phyloP scores from a whole-genome alignment of 2,888 invertebrate genomes.

The Drosophila parthenogenetica region DNA sequence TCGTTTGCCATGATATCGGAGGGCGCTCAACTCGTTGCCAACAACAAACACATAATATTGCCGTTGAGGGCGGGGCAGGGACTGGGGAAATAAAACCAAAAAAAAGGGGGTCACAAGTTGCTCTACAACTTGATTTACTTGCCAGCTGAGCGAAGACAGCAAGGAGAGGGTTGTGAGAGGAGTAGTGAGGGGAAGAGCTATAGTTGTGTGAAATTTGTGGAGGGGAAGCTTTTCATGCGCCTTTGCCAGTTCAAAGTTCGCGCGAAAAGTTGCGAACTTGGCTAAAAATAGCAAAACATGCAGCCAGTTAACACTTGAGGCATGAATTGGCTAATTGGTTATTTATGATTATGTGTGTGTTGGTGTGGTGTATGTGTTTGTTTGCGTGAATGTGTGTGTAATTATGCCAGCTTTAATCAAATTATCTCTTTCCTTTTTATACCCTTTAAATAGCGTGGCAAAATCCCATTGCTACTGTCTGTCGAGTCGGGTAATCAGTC shows the following conservation, averaged over 20 bases:
- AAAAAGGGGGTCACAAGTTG: conserved; percentile 76
- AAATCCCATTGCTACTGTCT: conserved; percentile 96
- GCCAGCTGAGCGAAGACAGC: conserved; percentile 39
- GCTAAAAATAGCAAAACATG: conserved; percentile 72
- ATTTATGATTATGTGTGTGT: conserved; percentile 64
- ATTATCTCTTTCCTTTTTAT: conserved; percentile 34
- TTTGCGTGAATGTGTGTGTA: conserved; percentile 26
- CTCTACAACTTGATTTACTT: conserved; percentile 78
- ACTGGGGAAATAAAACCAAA: conserved; percentile 15
- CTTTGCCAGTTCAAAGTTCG: conserved; percentile 75
- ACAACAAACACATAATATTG: conserved; percentile 74
- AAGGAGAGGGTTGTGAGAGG: background rate
- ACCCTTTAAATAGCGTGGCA: conserved; percentile 90
- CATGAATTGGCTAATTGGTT: conserved; percentile 75
- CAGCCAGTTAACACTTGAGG: conserved; percentile 78
- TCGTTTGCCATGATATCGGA: conserved; percentile 20
- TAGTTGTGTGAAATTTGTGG: no score
- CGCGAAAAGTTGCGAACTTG: conserved; percentile 80
- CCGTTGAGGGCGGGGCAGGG: conserved; percentile 1
- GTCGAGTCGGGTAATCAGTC: conserved; percentile 98
- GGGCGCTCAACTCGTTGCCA: conserved; percentile 81
- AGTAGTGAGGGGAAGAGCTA: background rate
- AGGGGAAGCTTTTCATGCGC: conserved; percentile 47
- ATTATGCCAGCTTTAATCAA: conserved; percentile 32
- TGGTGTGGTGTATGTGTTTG: conserved; percentile 9